Percentiles rank a stretch among this genome's conserved stretches.
Conservation (phyloP, 1,140 invertebrate species). For the Conus betulinus region DNA sequence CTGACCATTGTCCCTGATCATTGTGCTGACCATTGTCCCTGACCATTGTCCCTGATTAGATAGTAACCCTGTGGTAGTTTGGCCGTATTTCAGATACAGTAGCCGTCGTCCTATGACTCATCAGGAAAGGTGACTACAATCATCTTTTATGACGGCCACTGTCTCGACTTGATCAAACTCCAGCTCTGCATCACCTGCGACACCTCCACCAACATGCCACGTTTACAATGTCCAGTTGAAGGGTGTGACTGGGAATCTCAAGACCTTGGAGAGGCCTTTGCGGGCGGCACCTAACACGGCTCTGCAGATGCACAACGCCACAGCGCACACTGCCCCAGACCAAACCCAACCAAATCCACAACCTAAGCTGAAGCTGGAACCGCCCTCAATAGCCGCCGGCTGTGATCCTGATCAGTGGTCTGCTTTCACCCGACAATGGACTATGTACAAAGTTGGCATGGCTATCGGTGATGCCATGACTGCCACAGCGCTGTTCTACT, state of each 20-base stretch:
- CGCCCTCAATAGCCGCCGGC: slow-evolving; percentile 25
- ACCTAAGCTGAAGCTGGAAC: slow-evolving; percentile 45
- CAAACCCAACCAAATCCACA: background rate
- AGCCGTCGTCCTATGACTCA: too few species aligned
- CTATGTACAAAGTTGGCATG: slow-evolving; percentile 20
- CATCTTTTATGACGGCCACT: too few species aligned
- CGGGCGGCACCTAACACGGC: slow-evolving; percentile 41
- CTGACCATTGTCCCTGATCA: too few species aligned
- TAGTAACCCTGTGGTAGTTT: too few species aligned
- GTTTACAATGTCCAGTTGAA: slow-evolving; percentile 35
- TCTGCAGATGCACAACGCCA: slow-evolving; percentile 48
- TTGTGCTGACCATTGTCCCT: too few species aligned
- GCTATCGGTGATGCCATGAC: background rate
- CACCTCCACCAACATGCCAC: slow-evolving; percentile 32
- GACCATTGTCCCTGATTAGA: too few species aligned
- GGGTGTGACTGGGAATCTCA: slow-evolving; percentile 49
- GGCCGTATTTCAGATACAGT: too few species aligned
- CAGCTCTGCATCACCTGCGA: too few species aligned
- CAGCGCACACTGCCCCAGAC: slow-evolving; percentile 25
- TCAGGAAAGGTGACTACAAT: too few species aligned
- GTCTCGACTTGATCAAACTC: too few species aligned
- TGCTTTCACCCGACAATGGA: slow-evolving; percentile 39
- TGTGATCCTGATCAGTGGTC: slow-evolving; percentile 49
- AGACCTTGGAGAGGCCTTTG: slow-evolving; percentile 44
- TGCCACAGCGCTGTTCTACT: slow-evolving; percentile 44